Evolutionary conservation across 2,797 vertebrate genomes (phyloP).

Genomic region (Hozukius guyotensis): DNA sequence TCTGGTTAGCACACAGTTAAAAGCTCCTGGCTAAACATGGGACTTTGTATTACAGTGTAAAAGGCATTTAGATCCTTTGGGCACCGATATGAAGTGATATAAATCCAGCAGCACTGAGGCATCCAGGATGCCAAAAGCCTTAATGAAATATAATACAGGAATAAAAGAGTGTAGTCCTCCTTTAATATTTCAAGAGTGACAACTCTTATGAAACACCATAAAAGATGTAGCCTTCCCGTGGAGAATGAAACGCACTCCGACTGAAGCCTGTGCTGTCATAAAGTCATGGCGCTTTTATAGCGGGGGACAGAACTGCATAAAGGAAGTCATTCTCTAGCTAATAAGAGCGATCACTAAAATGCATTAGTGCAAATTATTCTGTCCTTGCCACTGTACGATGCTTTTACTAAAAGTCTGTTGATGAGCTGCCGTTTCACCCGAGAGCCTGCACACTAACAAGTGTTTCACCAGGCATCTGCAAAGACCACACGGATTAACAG

Average conservation of each 20-base stretch:
- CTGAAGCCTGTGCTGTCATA: constrained; percentile 63
- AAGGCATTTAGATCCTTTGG: constrained; percentile 31
- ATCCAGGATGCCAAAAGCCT: constrained; percentile 49
- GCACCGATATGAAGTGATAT: constrained; percentile 52
- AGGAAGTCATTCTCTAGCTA: constrained; percentile 70
- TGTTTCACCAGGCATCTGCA: constrained; percentile 43
- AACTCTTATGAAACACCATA: constrained; percentile 67
- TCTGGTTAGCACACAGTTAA: not conserved
- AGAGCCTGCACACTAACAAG: constrained; percentile 35
- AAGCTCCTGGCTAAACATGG: constrained; percentile 22
- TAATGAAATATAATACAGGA: constrained; percentile 66
- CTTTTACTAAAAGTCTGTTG: constrained; percentile 54
- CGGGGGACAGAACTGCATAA: constrained; percentile 65
- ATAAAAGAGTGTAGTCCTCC: constrained; percentile 52
- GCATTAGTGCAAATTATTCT: constrained; percentile 73
- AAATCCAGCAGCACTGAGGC: constrained; percentile 51
- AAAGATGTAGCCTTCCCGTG: constrained; percentile 62
- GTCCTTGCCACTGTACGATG: constrained; percentile 62
- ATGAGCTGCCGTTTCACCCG: constrained; percentile 52
- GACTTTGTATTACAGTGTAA: not conserved
- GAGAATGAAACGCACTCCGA: constrained; percentile 71
- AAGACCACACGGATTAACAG: constrained; percentile 53
- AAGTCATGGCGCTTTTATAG: constrained; percentile 73
- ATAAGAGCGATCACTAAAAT: constrained; percentile 69
- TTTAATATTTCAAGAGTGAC: constrained; percentile 69